Evolutionary conservation across 1,140 invertebrate species (phyloP).

Genomic region (Drosophila pallidifrons): DNA sequence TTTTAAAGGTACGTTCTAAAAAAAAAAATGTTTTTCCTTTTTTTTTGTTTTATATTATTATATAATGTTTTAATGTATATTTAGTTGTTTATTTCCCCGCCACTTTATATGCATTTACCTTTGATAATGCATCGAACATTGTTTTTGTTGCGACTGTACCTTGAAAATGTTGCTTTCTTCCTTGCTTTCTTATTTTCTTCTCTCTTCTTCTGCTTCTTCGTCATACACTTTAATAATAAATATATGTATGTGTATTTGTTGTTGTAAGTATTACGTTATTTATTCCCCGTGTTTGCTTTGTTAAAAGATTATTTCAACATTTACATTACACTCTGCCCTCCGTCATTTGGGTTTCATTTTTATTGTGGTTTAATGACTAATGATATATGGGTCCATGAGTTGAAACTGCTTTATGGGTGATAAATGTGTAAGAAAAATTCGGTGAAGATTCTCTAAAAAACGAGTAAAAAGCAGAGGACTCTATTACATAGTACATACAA

Average conservation of each 20-base stretch:
- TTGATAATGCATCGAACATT: constrained; percentile 34
- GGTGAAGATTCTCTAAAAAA: neutral
- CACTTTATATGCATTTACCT: constrained; percentile 17
- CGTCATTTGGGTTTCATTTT: constrained; percentile 22
- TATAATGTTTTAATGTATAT: constrained; percentile 46
- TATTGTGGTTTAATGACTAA: constrained; percentile 41
- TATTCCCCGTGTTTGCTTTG: constrained; percentile 29
- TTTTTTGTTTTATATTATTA: constrained; percentile 19
- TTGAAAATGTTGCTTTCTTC: constrained; percentile 16
- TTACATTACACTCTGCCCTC: constrained; percentile 32
- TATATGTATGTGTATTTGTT: constrained; percentile 6
- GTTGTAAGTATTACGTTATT: constrained; percentile 10
- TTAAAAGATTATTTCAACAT: constrained; percentile 58
- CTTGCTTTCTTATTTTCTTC: neutral
- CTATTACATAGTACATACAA: neutral
- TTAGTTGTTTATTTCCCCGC: constrained; percentile 29
- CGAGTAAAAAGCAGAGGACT: neutral
- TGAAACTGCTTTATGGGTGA: neutral
- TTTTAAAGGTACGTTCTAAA: constrained; percentile 79
- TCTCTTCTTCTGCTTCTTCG: neutral
- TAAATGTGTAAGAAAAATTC: neutral
- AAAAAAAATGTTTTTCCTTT: constrained; percentile 56
- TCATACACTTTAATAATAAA: neutral
- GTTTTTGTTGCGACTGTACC: constrained; percentile 39
- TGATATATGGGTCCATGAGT: constrained; percentile 45